These are phyloP conservation scores for Cotesia typhae DNA, from an alignment of 1,140 invertebrate species.

Conservation along the genomic window DNA sequence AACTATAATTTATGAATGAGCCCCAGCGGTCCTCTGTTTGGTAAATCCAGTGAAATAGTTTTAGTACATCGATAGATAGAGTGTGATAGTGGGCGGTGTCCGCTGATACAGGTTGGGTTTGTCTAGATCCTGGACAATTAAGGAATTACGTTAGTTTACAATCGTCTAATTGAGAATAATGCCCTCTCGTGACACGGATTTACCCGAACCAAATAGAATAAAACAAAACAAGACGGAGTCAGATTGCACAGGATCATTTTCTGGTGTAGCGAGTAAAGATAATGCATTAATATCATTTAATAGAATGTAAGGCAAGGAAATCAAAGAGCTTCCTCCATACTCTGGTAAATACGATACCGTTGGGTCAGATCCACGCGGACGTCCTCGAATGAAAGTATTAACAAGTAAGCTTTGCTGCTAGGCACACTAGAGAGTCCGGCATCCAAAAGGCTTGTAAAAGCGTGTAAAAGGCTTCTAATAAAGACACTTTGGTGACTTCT, in stretches of 20 bases:
- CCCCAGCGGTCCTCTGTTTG: constrained; percentile 30
- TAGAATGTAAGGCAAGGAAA: too few relatives aligned
- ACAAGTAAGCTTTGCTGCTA: constrained; percentile 9
- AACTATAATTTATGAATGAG: constrained; percentile 52
- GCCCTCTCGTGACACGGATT: not conserved
- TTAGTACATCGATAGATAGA: constrained; percentile 3
- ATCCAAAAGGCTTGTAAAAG: too few relatives aligned
- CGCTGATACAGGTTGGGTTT: constrained; percentile 4
- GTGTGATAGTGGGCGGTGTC: not conserved
- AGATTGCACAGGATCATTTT: too few relatives aligned
- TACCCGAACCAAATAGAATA: not conserved
- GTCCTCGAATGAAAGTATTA: not conserved
- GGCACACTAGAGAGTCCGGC: not conserved
- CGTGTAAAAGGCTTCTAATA: constrained; percentile 15
- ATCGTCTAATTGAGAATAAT: constrained; percentile 15
- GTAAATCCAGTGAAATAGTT: not conserved
- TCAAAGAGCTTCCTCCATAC: too few relatives aligned
- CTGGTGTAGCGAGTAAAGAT: too few relatives aligned
- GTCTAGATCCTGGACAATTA: constrained; percentile 3
- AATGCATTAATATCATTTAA: too few relatives aligned
- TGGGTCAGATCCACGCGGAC: not conserved
- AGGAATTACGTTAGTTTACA: constrained; percentile 17
- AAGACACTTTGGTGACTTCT: constrained; percentile 23
- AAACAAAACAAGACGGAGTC: too few relatives aligned
- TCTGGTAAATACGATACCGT: not conserved